Base-by-base conservation (phyloP, 1,140 invertebrate genomes). In the Drosophila insularis region DNA sequence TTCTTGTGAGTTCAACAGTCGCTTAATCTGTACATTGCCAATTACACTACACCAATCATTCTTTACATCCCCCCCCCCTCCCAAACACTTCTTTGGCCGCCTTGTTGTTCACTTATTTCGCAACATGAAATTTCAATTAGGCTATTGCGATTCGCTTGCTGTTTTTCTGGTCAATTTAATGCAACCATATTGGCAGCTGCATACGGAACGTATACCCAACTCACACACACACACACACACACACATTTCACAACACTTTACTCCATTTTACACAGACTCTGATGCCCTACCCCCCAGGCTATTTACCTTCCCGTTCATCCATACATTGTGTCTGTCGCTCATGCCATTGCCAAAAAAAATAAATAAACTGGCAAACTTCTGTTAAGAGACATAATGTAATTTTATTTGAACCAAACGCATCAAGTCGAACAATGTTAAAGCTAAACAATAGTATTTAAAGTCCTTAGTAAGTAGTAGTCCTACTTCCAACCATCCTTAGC, bases 51-150 rank as follows among this genome's bases (percentile, higher is more conserved):
- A 19, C 2, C 43, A 50, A 19, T 21, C 17, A 2, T 21, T 2
- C 7, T 21, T 50, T 46, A 46, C 43, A 10, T 0, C 43, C 10
- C 3, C 60, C 70, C 21, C 21, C 1, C 2, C 31, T 3, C 5
- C 14, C n/a, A 1, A 10, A 21, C n/a, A 31, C 40, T n/a, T 5
- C 1, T 72, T 61, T 4, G 10, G 17, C n/a, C 55, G 37, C 11
- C 17, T 37, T 19, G 21, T 11, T 65, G 61, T 63, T 66, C 69
- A 84, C 73, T 87, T 81, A 81, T 89, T 77, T 63, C 66, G 67
- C 55, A 86, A 87, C 84, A 87, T 87, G 84, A 89, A 89, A 87
- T 89, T 87, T 87, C 84, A 87, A 87, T 87, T 87, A 87, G 84
- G 73, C 84, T 72, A 68, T 80, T 80, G 68, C 61, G 74, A 74